phyloP scores from a whole-genome alignment of 2,797 vertebrate genomes.

The Pagetopsis macropterus region DNA sequence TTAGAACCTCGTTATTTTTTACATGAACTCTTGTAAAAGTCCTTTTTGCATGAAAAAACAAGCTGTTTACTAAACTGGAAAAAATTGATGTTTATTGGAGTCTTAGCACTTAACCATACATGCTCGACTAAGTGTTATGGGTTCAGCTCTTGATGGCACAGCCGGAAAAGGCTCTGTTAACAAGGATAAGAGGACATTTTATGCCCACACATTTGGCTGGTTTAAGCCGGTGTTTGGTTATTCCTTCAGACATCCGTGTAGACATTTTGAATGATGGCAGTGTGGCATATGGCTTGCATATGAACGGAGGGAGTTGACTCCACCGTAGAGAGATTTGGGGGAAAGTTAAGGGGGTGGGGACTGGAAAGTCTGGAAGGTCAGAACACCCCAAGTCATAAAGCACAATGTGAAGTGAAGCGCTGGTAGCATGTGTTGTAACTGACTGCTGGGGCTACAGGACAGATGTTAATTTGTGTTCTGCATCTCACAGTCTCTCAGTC shows the following conservation, averaged over 20 bases:
- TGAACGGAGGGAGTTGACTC: constrained; percentile 6
- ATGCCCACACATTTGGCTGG: neutral
- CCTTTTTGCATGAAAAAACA: too few relatives aligned
- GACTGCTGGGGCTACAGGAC: constrained; percentile 34
- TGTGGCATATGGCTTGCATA: constrained; percentile 28
- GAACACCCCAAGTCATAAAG: constrained; percentile 33
- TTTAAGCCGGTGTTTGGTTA: constrained; percentile 19
- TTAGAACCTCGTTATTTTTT: too few relatives aligned
- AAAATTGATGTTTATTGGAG: neutral
- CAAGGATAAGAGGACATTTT: neutral
- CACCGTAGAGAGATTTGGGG: constrained; percentile 8
- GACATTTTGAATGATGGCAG: constrained; percentile 19
- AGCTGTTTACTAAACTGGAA: too few relatives aligned
- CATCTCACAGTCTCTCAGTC: constrained; percentile 39
- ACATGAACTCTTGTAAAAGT: too few relatives aligned
- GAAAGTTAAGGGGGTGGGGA: neutral
- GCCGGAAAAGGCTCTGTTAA: neutral
- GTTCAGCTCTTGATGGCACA: neutral
- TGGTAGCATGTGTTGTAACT: constrained; percentile 34
- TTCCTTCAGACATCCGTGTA: constrained; percentile 1
- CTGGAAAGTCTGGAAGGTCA: constrained; percentile 22
- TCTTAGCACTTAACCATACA: neutral
- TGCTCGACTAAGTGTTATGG: neutral
- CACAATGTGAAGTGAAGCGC: constrained; percentile 24
- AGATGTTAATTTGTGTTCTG: constrained; percentile 58